A percentile compares a stretch with the other conserved stretches of the same genome.
phyloP scores from a whole-genome alignment of 2,113 vertebrate species.

The Thymallus thymallus region DNA sequence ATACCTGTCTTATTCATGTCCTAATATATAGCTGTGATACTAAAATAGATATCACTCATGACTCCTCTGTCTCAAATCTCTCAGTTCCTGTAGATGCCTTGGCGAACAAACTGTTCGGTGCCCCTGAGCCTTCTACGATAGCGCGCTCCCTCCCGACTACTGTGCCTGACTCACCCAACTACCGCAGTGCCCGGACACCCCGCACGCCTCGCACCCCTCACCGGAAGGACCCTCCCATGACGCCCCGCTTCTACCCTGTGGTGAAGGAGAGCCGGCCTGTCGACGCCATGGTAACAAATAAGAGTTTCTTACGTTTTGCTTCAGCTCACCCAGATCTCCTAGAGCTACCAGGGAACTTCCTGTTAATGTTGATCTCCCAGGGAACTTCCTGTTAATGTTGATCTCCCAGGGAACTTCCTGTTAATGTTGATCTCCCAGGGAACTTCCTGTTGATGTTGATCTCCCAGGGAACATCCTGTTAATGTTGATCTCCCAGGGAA shows the following conservation, averaged over 20 bases:
- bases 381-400: no score
- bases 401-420: no score
- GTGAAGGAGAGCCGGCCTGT: constrained; percentile 95
- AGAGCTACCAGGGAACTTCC: no score
- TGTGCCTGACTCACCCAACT: constrained; percentile 95
- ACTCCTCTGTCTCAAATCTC: background rate
- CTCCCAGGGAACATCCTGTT: no score
- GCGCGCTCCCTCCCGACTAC: constrained; percentile 94
- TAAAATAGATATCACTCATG: background rate
- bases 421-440: no score
- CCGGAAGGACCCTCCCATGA: constrained; percentile 90
- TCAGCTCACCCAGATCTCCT: no score
- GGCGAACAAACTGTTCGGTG: constrained; percentile 96
- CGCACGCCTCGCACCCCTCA: constrained; percentile 93
- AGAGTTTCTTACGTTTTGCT: no score
- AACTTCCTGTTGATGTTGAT: no score
- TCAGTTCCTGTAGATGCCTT: constrained; percentile 94
- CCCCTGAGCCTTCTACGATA: constrained; percentile 86
- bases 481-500: no score
- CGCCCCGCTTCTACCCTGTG: constrained; percentile 95
- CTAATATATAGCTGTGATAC: no score
- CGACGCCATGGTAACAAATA: constrained; percentile 85
- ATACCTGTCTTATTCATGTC: no score
- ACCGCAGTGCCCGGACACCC: constrained; percentile 89
- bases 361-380: no score